Evolutionary conservation across 2,797 vertebrate genomes (phyloP).

Genomic region (Manis pentadactyla): DNA sequence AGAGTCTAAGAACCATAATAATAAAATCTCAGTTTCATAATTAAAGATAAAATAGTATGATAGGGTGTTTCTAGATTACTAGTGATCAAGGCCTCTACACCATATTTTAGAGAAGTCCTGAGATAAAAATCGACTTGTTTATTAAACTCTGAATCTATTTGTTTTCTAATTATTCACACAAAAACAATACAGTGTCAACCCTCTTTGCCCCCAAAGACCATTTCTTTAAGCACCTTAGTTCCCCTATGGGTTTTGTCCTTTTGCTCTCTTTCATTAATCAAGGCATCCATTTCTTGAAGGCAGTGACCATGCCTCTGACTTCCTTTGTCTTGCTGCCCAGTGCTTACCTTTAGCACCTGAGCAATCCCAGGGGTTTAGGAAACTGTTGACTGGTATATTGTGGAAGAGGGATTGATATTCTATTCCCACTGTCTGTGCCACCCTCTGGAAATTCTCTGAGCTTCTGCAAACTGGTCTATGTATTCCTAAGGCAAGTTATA

Average conservation of each 20-base stretch:
- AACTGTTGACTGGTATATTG: neutral
- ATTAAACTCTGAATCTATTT: neutral
- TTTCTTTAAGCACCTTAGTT: neutral
- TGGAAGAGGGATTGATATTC: neutral
- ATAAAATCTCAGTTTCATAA: neutral
- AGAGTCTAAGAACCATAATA: too few relatives aligned
- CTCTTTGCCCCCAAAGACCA: neutral
- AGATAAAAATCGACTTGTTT: neutral
- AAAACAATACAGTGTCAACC: neutral
- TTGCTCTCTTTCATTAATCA: neutral
- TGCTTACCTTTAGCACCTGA: neutral
- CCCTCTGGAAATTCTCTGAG: neutral
- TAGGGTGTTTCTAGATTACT: neutral
- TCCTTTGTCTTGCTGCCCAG: neutral
- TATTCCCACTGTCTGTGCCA: neutral
- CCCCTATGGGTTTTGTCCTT: neutral
- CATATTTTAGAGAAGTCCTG: neutral
- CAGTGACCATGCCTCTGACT: neutral
- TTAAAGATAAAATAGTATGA: neutral
- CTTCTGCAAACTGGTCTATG: too few relatives aligned
- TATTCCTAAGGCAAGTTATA: too few relatives aligned
- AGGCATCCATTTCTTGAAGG: neutral
- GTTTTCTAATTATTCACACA: constrained; percentile 20
- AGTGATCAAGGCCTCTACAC: neutral
- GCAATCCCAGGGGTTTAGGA: neutral